A percentile compares a stretch with the other conserved stretches of the same genome.
Conservation (phyloP, 1,140 invertebrate genomes). For the Diabrotica undecimpunctata region DNA sequence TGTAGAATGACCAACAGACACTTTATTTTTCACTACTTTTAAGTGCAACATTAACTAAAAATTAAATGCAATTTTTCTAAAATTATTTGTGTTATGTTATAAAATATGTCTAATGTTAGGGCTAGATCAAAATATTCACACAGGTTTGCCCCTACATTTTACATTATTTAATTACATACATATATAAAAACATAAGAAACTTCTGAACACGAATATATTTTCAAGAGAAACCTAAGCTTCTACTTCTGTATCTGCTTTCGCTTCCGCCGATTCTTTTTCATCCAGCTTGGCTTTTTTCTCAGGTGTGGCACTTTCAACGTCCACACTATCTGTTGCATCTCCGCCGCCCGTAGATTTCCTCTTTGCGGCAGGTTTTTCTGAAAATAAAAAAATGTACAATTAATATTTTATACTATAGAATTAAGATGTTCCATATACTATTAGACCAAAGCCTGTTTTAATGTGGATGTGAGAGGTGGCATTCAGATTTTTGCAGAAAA, state of each 20-base stretch:
- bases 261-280: constrained; percentile 55
- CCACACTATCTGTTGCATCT: constrained; percentile 50
- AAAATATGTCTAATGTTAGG: not conserved
- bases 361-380: constrained; percentile 57
- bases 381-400: constrained; percentile 3
- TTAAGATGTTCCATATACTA: not conserved
- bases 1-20: constrained; percentile 2
- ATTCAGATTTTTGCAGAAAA: too few relatives aligned
- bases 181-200: not conserved
- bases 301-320: constrained; percentile 55
- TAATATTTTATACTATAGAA: not conserved
- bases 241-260: constrained; percentile 58
- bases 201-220: not conserved
- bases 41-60: not conserved
- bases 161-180: constrained; percentile 3
- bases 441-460: not conserved
- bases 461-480: too few relatives aligned
- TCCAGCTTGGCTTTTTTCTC: constrained; percentile 71
- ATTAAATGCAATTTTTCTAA: constrained; percentile 1
- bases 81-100: not conserved
- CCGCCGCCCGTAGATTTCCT: constrained; percentile 65
- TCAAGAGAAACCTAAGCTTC: constrained; percentile 53
- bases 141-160: not conserved
- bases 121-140: not conserved
- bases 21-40: not conserved